Conservation (phyloP, 2,113 vertebrate genomes). For the Haemorhous mexicanus region DNA sequence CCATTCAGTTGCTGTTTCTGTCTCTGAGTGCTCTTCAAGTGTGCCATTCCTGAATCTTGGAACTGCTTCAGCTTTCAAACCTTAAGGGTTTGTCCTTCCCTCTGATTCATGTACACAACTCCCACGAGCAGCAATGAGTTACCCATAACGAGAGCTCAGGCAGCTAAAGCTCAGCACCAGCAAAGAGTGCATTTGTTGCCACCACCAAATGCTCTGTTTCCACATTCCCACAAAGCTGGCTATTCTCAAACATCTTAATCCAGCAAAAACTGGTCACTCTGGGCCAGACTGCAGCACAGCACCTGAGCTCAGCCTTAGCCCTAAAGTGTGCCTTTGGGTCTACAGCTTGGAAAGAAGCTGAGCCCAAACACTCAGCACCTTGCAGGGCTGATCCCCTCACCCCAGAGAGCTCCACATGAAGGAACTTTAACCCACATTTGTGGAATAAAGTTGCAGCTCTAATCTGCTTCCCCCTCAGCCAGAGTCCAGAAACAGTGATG, state of each 20-base stretch:
- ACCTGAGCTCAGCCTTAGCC: not conserved
- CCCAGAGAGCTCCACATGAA: not conserved
- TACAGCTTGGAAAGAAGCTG: not conserved
- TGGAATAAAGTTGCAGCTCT: not conserved
- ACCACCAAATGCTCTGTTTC: not conserved
- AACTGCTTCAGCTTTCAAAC: not conserved
- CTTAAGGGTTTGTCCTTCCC: not conserved
- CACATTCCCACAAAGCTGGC: not conserved
- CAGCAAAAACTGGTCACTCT: not conserved
- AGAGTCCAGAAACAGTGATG: not conserved
- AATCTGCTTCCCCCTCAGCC: not conserved
- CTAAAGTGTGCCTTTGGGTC: not conserved
- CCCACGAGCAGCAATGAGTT: conserved; percentile 6
- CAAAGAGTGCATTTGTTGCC: not conserved
- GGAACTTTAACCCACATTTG: not conserved
- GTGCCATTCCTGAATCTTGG: conserved; percentile 1
- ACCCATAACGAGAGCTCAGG: not conserved
- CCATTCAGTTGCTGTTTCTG: not conserved
- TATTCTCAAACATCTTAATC: not conserved
- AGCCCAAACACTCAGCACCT: conserved; percentile 9
- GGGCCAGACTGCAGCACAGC: not conserved
- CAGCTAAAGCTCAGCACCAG: not conserved
- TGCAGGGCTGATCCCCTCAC: not conserved
- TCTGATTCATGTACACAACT: conserved; percentile 18
- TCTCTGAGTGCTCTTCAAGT: not conserved